phyloP scores from a whole-genome alignment of 2,797 vertebrate genomes.

The Aotus griseimembra region DNA sequence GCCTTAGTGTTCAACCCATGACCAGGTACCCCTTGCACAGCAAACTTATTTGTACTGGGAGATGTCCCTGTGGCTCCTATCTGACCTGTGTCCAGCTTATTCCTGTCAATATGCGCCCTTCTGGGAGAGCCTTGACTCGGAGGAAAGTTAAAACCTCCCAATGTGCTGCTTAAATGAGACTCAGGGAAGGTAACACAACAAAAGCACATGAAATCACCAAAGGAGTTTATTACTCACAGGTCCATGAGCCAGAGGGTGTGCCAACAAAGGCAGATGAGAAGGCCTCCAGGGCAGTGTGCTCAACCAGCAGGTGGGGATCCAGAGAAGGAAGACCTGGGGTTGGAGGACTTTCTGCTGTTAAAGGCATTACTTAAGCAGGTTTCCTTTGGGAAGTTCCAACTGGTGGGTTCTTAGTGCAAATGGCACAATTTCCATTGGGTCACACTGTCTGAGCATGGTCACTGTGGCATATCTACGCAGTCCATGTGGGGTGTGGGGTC shows the following conservation, averaged over 20 bases:
- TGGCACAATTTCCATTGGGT: neutral
- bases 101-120: neutral
- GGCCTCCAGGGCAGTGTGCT: neutral
- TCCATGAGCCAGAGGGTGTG: neutral
- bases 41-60: too few species aligned
- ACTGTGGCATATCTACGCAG: rapidly evolving
- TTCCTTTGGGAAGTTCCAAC: neutral
- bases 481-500: neutral
- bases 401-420: neutral
- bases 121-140: neutral
- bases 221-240: neutral
- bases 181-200: neutral
- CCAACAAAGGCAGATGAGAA: neutral
- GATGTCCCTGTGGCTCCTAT: neutral
- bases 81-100: neutral
- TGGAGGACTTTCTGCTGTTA: neutral
- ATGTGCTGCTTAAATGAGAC: neutral
- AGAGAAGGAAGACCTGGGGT: too few species aligned
- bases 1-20: neutral
- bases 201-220: neutral
- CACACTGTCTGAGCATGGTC: neutral
- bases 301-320: neutral
- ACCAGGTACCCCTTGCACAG: neutral
- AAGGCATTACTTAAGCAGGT: neutral
- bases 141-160: neutral